Evolutionary conservation across 2,888 invertebrate species (phyloP), one percentile per base, ranked within the genome.

Genomic region (Drosophila mayaguana): DNA sequence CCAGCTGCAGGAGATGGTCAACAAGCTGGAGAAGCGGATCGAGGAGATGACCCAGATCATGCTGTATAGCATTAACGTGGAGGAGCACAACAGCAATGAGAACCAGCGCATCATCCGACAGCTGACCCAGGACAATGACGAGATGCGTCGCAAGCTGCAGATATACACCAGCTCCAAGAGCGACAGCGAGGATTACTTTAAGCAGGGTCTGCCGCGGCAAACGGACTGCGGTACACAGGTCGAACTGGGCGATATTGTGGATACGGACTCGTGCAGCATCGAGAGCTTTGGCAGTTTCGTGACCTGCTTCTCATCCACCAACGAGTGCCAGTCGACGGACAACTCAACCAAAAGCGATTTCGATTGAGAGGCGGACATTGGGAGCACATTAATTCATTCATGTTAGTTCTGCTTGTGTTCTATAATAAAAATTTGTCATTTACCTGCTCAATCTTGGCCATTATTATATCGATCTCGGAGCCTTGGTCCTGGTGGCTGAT

Each of bases 391-490:
- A 7, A 18, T 18, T 22, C 7, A 18, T 32, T 9, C 12, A 50
- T 18, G 6, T n/a, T 6, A 12, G 9, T 16, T 16, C 9, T 9
- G 5, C 1, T 32, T 3, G 3, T 12, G 48, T 7, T 6, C 12
- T 0, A 32, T 18, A 32, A 50, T 50, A 50, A 48, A 11, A 3
- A 18, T 16, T 14, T 22, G n/a, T 1, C n/a, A 32, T 18, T 32
- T 53, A 91, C 93, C 92, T 97, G 98, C 93, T 98, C 97, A 90
- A 98, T 97, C 94, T 98, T 98, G 83, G 97, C 97, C 97, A 98
- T 97, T 93, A 98, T 97, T 91, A 97, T 95, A 93, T 98, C 97
- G 92, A 98, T 97, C 94, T 98, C 97, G 46, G 96, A 95, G 76
- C 95, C 95, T 83, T 92, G 91, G 92, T 94, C 94, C 88, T 94